Conservation (phyloP, 2,113 vertebrate genomes). For the Cacatua alba region DNA sequence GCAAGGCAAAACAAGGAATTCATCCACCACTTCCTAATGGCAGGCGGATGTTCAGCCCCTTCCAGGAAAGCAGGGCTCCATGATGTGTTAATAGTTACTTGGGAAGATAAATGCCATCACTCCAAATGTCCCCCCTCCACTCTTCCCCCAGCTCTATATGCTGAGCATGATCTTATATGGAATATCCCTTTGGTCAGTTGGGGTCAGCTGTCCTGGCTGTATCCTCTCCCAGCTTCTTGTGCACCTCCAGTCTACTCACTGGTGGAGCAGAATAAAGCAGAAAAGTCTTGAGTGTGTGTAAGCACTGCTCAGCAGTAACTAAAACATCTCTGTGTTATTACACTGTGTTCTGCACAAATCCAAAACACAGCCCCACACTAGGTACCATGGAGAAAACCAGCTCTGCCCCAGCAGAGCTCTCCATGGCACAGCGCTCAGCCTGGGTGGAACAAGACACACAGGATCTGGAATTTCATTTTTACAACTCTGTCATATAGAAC, state of each 20-base stretch:
- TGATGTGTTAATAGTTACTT: background rate
- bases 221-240: background rate
- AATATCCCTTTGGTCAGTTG: background rate
- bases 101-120: background rate
- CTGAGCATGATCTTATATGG: background rate
- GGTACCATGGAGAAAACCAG: background rate
- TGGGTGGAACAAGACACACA: background rate
- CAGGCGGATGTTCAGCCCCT: background rate
- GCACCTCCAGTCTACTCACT: background rate
- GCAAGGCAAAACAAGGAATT: background rate
- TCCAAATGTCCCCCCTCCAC: accelerated
- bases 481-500: background rate
- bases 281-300: background rate
- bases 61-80: background rate
- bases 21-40: background rate
- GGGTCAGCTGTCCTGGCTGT: background rate
- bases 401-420: background rate
- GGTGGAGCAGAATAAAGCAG: background rate
- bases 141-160: background rate
- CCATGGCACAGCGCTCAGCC: background rate
- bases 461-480: background rate
- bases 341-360: background rate
- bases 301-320: background rate
- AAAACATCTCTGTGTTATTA: background rate
- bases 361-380: background rate